phyloP scores from a whole-genome alignment of 2,113 vertebrate species.

The Cyprinodon variegatus region DNA sequence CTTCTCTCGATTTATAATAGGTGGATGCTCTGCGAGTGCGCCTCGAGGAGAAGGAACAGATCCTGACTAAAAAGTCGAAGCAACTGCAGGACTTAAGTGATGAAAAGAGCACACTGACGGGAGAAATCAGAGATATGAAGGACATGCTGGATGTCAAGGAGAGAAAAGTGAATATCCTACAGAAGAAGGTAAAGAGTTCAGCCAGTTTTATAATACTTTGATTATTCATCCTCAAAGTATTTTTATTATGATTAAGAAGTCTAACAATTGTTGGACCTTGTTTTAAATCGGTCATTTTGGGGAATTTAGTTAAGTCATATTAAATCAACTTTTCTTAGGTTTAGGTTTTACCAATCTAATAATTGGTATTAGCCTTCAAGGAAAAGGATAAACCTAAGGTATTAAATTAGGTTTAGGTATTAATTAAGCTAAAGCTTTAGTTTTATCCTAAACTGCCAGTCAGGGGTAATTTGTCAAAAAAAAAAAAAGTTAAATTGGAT shows the following conservation, averaged over 20 bases:
- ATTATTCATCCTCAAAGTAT: not conserved
- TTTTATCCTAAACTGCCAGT: too few species aligned
- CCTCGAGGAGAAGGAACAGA: constrained; percentile 95
- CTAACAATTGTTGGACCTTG: not conserved
- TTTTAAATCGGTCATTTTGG: too few species aligned
- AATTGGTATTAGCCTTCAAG: too few species aligned
- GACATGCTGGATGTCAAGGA: constrained; percentile 99
- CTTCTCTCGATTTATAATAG: constrained; percentile 68
- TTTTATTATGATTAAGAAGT: not conserved
- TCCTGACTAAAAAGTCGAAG: constrained; percentile 96
- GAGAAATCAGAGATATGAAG: constrained; percentile 97
- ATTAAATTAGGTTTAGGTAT: too few species aligned
- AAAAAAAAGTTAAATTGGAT: too few species aligned
- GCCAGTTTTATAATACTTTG: not conserved
- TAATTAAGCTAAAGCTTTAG: too few species aligned
- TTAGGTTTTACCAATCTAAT: too few species aligned
- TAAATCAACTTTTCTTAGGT: too few species aligned
- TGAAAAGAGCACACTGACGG: constrained; percentile 93
- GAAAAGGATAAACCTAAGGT: too few species aligned
- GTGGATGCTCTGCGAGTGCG: constrained; percentile 94
- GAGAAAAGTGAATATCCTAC: constrained; percentile 94
- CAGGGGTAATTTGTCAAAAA: too few species aligned
- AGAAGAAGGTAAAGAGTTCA: constrained; percentile 88
- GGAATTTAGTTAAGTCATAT: too few species aligned
- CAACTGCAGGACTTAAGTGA: constrained; percentile 96